Base-by-base conservation (phyloP, 2,888 invertebrate species). In the Rhorus exstirpatorius region DNA sequence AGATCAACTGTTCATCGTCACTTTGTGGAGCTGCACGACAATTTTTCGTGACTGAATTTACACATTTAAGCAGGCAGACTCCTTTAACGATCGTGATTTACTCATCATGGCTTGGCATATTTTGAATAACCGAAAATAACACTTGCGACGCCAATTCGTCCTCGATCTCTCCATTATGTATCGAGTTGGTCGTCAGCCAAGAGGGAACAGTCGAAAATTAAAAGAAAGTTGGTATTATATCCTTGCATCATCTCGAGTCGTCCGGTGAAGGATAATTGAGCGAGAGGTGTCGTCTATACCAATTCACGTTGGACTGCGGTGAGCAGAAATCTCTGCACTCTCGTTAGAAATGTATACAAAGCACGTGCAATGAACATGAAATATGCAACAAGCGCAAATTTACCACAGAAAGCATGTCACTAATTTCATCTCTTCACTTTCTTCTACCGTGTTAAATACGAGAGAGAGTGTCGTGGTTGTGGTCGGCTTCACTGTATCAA, bases 261-360 rank as follows among this genome's bases (percentile, higher is more conserved):
- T 17, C 17, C 12, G n/a, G 17, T n/a, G 17, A 19, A 24, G 44
- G 19, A 53, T 35, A 38, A 38, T 68, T 26, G 41, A 49, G 24
- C 31, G 41, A 53, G 60, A 76, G 31, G 58, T 46, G 10, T 38
- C 60, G 51, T 46, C 21, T 44, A 51, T 55, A 58, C 19, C 49
- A 79, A 67, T 72, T 72, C 46, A 49, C 46, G n/a, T 72, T 60
- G 41, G 51, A 41, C 26, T 41, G 68, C 38, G 81, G 78, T 63
- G 14, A 61, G 58, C 60, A 35, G 55, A 68, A 71, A 72, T 74
- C 60, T 77, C 51, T 46, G 17, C 24, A 53, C 26, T 63, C 19
- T 53, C 12, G 51, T 41, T n/a, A 51, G 31, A n/a, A 35, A 67
- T 67, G 21, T 31, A 65, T 58, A 58, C 44, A 41, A 31, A 21